These are phyloP conservation scores for Oithona nana DNA, from an alignment of 2,888 invertebrate genomes.

Conservation along the genomic window DNA sequence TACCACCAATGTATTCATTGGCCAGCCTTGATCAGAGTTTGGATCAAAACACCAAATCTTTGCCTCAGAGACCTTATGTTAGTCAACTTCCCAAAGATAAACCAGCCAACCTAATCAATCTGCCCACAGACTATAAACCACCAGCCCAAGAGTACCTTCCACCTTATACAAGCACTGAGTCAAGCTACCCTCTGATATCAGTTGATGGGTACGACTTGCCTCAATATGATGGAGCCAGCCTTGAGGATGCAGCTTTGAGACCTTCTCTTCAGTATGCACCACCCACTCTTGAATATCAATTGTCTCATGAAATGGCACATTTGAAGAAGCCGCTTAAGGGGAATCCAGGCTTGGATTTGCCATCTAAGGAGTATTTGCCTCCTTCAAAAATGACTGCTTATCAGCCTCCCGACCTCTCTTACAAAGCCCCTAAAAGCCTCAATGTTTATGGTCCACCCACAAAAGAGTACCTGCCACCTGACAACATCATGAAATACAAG, in stretches of 20 bases:
- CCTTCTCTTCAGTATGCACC: neutral
- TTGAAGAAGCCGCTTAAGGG: neutral
- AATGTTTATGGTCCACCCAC: neutral
- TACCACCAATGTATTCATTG: neutral
- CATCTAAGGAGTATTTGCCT: neutral
- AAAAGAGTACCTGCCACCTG: conserved; percentile 6
- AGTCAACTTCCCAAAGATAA: neutral
- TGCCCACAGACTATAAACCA: neutral
- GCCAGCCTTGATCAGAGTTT: no score
- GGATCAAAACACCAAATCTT: neutral
- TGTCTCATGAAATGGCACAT: neutral
- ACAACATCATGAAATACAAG: neutral
- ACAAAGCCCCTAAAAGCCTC: neutral
- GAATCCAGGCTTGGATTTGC: neutral
- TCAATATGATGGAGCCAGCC: no score
- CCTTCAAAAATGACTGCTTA: no score
- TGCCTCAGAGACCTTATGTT: neutral
- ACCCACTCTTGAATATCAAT: neutral
- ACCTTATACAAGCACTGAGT: neutral
- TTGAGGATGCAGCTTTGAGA: no score
- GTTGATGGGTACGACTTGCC: no score
- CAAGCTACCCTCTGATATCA: neutral
- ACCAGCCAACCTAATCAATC: neutral
- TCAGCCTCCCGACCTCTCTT: no score
- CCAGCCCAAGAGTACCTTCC: neutral